phyloP scores from a whole-genome alignment of 2,113 vertebrate species.

The Caloenas nicobarica region DNA sequence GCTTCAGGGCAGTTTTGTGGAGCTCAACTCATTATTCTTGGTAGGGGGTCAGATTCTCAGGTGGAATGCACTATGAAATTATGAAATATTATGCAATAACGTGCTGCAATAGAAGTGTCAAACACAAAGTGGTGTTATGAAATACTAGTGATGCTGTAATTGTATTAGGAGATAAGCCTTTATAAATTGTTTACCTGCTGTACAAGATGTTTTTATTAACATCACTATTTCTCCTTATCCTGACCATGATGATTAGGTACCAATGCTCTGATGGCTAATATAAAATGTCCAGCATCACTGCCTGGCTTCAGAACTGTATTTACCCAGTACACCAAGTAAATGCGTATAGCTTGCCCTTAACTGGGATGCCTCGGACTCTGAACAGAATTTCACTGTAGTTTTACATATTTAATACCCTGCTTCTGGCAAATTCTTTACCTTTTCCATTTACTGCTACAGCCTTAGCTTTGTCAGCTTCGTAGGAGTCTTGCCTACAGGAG shows the following conservation, averaged over 20 bases:
- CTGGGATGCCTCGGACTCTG: background rate
- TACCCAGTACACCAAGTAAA: background rate
- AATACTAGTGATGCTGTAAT: background rate
- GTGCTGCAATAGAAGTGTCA: background rate
- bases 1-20: slow-evolving; percentile 1
- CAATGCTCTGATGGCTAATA: background rate
- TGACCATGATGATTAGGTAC: background rate
- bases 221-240: background rate
- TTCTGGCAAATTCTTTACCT: background rate
- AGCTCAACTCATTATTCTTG: background rate
- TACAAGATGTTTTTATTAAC: background rate
- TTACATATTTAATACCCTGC: background rate
- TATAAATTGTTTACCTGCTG: background rate
- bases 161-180: background rate
- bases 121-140: background rate
- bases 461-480: background rate
- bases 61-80: background rate
- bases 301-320: background rate
- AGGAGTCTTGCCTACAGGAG: background rate
- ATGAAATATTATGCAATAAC: background rate
- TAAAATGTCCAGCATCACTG: background rate
- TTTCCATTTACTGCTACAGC: background rate
- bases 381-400: background rate
- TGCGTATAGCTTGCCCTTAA: background rate
- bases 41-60: background rate